Base-by-base conservation (phyloP, 2,888 invertebrate species). In the Rotaria socialis region DNA sequence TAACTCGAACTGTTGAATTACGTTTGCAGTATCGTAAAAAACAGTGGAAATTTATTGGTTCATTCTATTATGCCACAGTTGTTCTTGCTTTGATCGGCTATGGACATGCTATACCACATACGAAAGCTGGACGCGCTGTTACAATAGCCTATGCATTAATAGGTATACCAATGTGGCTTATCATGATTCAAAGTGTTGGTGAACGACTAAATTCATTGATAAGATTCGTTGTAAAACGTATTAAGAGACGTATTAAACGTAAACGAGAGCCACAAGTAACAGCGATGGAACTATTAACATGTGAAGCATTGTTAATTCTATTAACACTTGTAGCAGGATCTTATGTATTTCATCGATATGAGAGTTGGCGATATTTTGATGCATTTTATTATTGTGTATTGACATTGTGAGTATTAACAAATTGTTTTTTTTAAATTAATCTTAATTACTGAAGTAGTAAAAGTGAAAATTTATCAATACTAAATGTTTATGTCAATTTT, bases 1-100 rank as follows among this genome's bases (percentile, higher is more conserved):
- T 92, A 87, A 95, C 95, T 92, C 95, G 96, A 89, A 96, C 98
- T 24, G 96, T 98, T 87, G 95, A 96, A 91, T 96, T 95, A 90
- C 96, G 97, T 89, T 98, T 98, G 0, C 97, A 99, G 91, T 96
- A 96, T 91, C 96, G 98, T 2, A 98, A 98, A 0, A 96, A 96
- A 0, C 99, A 99, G 92, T 99, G 99, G 99, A 98, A 98, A 92
- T 99, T 99, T 92, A 96, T 97, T 0, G 98, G 98, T 58, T 97
- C 99, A 88, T 97, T 99, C 86, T 99, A 99, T 92, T 99, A 99
- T 91, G 97, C 97, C 90, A 96, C 97, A 0, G 97, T 97, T 0
- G 97, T 98, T 0, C 96, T 97, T 85, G 97, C 97, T 22, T 97
- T 97, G 93, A 98, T 98, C 89, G 97, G 97, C 89, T 99, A 98